These are phyloP conservation scores for Globia sparganii DNA, from an alignment of 2,888 invertebrate species.

Conservation along the genomic window DNA sequence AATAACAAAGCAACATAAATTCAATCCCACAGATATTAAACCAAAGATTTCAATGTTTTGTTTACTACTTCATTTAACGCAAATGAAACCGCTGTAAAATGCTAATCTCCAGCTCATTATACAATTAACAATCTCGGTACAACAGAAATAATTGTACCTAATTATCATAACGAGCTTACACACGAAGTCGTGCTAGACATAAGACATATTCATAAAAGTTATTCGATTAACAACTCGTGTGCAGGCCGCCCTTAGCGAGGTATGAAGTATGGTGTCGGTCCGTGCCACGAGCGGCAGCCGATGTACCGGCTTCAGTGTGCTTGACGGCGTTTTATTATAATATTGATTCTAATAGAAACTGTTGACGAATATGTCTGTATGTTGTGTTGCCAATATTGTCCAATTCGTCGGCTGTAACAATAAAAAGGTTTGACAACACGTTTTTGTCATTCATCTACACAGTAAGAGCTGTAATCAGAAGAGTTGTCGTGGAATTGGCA, in stretches of 20 bases:
- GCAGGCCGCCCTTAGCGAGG: conserved; percentile 59
- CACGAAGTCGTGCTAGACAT: conserved; percentile 51
- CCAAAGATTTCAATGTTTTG: background rate
- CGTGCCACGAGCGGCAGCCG: conserved; percentile 68
- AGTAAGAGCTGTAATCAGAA: background rate
- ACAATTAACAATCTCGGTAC: conserved; percentile 17
- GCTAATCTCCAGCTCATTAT: conserved; percentile 5
- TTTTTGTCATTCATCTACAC: background rate
- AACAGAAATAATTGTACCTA: conserved; percentile 21
- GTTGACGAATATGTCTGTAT: conserved; percentile 17
- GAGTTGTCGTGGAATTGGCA: too few relatives aligned
- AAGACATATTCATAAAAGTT: conserved; percentile 63
- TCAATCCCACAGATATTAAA: background rate
- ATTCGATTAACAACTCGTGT: conserved; percentile 57
- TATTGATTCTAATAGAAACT: conserved; percentile 63
- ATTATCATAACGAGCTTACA: conserved; percentile 52
- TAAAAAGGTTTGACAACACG: background rate
- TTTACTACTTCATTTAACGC: background rate
- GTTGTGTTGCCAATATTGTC: background rate
- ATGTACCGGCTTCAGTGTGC: conserved; percentile 40
- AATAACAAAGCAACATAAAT: background rate
- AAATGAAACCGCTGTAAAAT: conserved; percentile 3
- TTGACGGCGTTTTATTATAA: conserved; percentile 59
- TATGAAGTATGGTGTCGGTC: conserved; percentile 78
- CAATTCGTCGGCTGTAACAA: background rate